Percentiles rank a stretch among this genome's conserved stretches.
Evolutionary conservation across 2,888 invertebrate species (phyloP).

Genomic region (Caenorhabditis zanzibari): DNA sequence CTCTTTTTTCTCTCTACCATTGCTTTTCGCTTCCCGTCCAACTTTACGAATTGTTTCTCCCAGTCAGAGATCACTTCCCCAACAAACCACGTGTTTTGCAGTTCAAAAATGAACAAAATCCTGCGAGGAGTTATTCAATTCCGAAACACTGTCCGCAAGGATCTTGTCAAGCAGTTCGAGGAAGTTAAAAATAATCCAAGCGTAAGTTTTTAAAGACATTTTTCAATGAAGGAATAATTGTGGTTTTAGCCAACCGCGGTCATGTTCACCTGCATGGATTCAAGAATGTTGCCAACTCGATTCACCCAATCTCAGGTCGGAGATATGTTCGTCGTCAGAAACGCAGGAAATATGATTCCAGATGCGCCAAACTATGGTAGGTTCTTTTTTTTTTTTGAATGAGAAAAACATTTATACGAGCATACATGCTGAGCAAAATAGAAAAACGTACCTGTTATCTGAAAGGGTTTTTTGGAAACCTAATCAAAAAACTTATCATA

Average conservation of each 20-base stretch:
- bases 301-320: conserved; percentile 95
- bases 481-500: too few relatives aligned
- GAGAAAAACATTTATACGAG: too few relatives aligned
- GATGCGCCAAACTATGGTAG: conserved; percentile 91
- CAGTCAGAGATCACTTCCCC: conserved; percentile 31
- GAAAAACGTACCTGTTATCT: too few relatives aligned
- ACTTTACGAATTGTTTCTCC: conserved; percentile 27
- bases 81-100: conserved; percentile 20
- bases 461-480: too few relatives aligned
- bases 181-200: conserved; percentile 92
- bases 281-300: conserved; percentile 95
- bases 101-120: conserved; percentile 85
- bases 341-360: conserved; percentile 96
- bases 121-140: conserved; percentile 94
- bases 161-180: conserved; percentile 90
- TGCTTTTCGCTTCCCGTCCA: neutral
- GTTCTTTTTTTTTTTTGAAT: conserved; percentile 9
- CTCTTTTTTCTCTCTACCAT: conserved; percentile 20
- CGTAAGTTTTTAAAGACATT: conserved; percentile 85
- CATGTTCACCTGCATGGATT: conserved; percentile 98
- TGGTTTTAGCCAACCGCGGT: conserved; percentile 93
- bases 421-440: too few relatives aligned
- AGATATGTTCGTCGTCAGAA: conserved; percentile 97
- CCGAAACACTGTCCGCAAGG: conserved; percentile 89
- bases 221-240: neutral